Base-by-base conservation (phyloP, 2,888 invertebrate genomes). In the Mythimna vitellina region DNA sequence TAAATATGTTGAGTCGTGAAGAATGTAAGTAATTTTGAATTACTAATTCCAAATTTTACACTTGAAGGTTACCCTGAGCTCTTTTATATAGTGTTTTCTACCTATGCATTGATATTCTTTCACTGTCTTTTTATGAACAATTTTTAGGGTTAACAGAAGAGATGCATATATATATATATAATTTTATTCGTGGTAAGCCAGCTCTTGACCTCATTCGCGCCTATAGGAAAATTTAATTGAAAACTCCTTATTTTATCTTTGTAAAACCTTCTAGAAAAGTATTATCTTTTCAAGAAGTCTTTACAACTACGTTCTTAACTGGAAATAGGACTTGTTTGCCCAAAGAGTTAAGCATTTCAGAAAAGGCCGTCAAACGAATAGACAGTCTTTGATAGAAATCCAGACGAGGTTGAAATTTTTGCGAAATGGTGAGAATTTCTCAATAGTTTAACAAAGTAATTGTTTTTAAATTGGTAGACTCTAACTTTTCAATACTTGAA, bases 341-440 rank as follows among this genome's bases (percentile, higher is more conserved):
- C 5, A 46, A 46, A 32, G 5, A 35, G 12, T n/a, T 49, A 2
- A 54, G 17, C 35, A 20, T 65, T 65, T 65, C 20, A 62, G 14
- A 70, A 67, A 20, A 53, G 25, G 20, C 25, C 12, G 22, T 14
- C 46, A 32, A 75, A 57, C 10, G 42, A 64, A 71, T 78, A 66
- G 61, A 22, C 38, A 57, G 65, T 51, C 29, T 64, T 70, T 54
- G 58, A 68, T 68, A 32, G 35, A 10, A 57, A 42, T 32, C 32
- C 42, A 17, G n/a, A 12, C 5, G 38, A 57, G n/a, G 61, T 56
- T 46, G 32, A 69, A 56, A 3, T 42, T 58, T 20, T 49, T 22
- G 38, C 7, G 20, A 22, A 14, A 1, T 5, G 6, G 4, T 35
- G 12, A 14, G 17, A 73, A 32, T 51, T 51, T 32, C 0, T 32